A percentile compares a stretch with the other conserved stretches of the same genome.
These are phyloP conservation scores for Diachasmimorpha longicaudata DNA, from an alignment of 1,140 invertebrate genomes.

Conservation along the genomic window DNA sequence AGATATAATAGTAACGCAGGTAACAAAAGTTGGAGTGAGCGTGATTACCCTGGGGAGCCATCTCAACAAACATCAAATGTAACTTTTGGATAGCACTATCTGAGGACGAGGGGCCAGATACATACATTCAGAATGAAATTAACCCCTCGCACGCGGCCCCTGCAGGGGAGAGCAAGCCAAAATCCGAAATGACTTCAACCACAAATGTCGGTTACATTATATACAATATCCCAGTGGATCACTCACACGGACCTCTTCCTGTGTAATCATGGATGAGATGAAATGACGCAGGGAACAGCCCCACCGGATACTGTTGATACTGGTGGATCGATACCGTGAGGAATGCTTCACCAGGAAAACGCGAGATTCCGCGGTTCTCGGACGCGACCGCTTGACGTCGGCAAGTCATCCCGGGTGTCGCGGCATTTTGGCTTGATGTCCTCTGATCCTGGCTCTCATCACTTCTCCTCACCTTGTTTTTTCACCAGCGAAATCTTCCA, in stretches of 20 bases:
- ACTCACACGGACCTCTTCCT: neutral
- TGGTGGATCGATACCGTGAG: neutral
- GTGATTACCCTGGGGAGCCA: neutral
- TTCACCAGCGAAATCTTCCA: neutral
- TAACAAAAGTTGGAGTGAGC: neutral
- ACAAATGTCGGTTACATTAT: neutral
- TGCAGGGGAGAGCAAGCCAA: neutral
- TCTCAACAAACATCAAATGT: neutral
- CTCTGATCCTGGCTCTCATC: neutral
- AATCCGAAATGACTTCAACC: neutral
- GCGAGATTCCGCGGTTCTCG: neutral
- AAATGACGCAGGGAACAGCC: neutral
- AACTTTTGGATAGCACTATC: neutral
- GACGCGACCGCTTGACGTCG: too few species aligned
- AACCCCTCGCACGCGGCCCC: neutral
- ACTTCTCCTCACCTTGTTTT: neutral
- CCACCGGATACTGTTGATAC: neutral
- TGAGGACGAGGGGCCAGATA: neutral
- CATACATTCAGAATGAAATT: neutral
- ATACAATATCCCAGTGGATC: neutral
- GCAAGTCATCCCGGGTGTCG: neutral
- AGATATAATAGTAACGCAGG: neutral
- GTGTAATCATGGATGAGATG: neutral
- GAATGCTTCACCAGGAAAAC: neutral
- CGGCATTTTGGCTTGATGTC: neutral